phyloP scores from a whole-genome alignment of 2,113 vertebrate species.

The Oncorhynchus gorbuscha region DNA sequence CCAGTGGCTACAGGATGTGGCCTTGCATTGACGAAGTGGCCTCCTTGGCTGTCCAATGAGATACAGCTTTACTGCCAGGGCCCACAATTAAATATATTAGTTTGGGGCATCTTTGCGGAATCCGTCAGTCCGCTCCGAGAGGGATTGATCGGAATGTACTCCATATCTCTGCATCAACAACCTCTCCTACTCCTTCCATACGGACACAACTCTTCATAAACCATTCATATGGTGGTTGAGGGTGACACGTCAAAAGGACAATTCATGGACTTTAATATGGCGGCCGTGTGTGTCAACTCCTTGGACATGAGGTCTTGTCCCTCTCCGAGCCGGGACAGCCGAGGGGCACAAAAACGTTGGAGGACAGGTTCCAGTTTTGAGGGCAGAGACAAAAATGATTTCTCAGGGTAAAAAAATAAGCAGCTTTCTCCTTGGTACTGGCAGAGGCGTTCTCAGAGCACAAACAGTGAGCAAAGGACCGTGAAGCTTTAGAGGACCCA shows the following conservation, averaged over 20 bases:
- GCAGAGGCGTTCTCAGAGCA: slow-evolving; percentile 72
- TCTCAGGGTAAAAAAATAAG: slow-evolving; percentile 50
- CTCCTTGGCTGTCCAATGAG: slow-evolving; percentile 64
- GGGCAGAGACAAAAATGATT: slow-evolving; percentile 29
- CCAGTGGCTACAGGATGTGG: slow-evolving; percentile 29
- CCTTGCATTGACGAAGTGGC: slow-evolving; percentile 69
- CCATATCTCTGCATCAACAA: slow-evolving; percentile 59
- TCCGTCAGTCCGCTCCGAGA: slow-evolving; percentile 63
- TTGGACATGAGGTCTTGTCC: not conserved
- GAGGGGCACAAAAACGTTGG: slow-evolving; percentile 13
- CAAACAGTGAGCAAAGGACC: slow-evolving; percentile 75
- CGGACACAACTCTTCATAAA: slow-evolving; percentile 63
- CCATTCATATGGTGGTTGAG: slow-evolving; percentile 58
- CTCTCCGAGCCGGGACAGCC: not conserved
- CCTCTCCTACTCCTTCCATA: slow-evolving; percentile 54
- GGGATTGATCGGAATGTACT: slow-evolving; percentile 54
- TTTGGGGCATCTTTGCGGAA: slow-evolving; percentile 56
- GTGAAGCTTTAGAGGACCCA: slow-evolving; percentile 77
- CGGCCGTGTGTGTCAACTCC: slow-evolving; percentile 28
- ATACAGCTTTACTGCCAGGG: slow-evolving; percentile 59
- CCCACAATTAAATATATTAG: slow-evolving; percentile 62
- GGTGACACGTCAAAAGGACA: slow-evolving; percentile 25
- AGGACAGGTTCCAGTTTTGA: slow-evolving; percentile 47
- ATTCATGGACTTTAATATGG: slow-evolving; percentile 32
- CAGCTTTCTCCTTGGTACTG: slow-evolving; percentile 72